A percentile compares a stretch with the other conserved stretches of the same genome.
phyloP scores from a whole-genome alignment of 2,113 vertebrate genomes.

The Oncorhynchus tshawytscha region DNA sequence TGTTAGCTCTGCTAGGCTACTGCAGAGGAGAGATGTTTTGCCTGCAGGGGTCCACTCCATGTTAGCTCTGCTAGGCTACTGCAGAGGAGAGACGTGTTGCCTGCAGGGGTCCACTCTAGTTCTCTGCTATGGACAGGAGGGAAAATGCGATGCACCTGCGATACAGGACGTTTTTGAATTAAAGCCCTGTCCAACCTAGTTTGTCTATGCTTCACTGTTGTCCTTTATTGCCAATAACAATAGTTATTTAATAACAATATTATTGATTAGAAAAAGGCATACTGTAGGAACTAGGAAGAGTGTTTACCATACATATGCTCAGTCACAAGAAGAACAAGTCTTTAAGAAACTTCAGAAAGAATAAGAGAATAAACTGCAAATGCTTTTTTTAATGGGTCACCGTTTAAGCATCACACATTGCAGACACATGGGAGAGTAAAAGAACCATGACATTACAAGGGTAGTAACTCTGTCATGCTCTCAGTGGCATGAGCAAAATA shows the following conservation, averaged over 20 bases:
- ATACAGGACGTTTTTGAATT: not conserved
- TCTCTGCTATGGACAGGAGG: not conserved
- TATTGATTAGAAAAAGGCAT: not conserved
- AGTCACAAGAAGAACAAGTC: not conserved
- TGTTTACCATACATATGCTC: not conserved
- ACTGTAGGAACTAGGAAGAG: not conserved
- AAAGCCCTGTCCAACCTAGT: too few relatives aligned
- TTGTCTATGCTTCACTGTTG: not conserved
- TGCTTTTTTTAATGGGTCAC: not conserved
- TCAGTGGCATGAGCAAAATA: not conserved
- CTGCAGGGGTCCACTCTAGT: too few relatives aligned
- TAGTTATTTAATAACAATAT: too few relatives aligned
- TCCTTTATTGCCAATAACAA: not conserved
- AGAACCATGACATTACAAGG: conserved; percentile 1
- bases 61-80: not conserved
- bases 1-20: not conserved
- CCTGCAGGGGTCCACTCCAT: not conserved
- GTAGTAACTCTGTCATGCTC: not conserved
- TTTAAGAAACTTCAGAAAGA: not conserved
- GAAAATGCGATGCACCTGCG: not conserved
- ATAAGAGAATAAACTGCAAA: not conserved
- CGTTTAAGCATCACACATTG: not conserved
- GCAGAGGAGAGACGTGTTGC: not conserved
- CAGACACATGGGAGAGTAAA: not conserved
- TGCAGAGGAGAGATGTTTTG: not conserved